Evolutionary conservation across 2,797 vertebrate genomes (phyloP), one percentile per base, ranked within the genome.

Genomic region (Rhynchonycteris naso): DNA sequence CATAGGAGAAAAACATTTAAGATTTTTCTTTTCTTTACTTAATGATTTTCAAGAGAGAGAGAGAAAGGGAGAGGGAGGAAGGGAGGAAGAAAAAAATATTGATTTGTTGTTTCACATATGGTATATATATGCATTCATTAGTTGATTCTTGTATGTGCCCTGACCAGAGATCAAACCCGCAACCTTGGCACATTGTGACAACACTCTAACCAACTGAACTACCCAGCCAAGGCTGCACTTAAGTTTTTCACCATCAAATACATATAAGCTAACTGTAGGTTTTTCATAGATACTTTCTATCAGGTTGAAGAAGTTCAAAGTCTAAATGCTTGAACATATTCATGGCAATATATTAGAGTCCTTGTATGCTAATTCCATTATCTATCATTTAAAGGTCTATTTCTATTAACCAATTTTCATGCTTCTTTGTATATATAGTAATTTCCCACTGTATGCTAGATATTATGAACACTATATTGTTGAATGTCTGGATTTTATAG

Each of bases 381-480:
- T 81, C 38, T 91, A 43, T 66, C 21, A 72, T 38, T 93, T 72
- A 47, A 35, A 13, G 18, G 33, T 93, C 66, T 75, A 72, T 63
- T 56, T 84, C 72, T 83, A 71, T 19, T 91, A 35, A 87, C n/a
- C 21, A 82, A 19, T 93, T 91, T 56, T 88, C n/a, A 52, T 78
- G 30, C 35, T 92, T 71, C 56, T 90, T 74, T 87, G 24, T 79
- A 35, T 56, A 33, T 59, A 24, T 85, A 75, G 58, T 58, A 90
- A 93, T 84, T 90, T 79, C 65, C 59, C 86, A 43, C 14, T 80
- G 54, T 79, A 84, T 58, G 56, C 21, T 52, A 88, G 26, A 75
- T 50, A 35, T 35, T 75, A 75, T 22, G 33, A 90, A 81, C 33
- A 24, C 18, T 38, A 22, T 47, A 7, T 35, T 86, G 22, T n/a